These are phyloP conservation scores for Drosophila watanabei DNA, from an alignment of 1,140 invertebrate genomes.

Conservation along the genomic window DNA sequence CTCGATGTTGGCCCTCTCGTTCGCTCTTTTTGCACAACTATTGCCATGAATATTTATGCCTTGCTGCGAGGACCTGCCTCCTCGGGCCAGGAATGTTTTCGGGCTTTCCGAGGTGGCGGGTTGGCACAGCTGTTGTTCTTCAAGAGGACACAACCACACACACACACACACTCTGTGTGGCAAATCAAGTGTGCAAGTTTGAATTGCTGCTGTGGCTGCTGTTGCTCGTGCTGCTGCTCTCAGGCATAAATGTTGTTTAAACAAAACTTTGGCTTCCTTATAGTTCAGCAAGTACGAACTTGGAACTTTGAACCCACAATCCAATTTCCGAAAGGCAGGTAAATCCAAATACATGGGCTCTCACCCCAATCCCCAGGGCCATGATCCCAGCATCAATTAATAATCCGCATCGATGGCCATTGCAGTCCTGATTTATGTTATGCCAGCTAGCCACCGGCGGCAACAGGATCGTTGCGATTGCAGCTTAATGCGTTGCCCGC, in stretches of 20 bases:
- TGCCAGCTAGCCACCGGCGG: constrained; percentile 14
- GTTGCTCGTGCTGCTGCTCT: constrained; percentile 24
- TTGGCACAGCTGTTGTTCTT: constrained; percentile 40
- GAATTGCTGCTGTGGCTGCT: constrained; percentile 42
- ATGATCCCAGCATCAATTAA: constrained; percentile 26
- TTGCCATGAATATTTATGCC: constrained; percentile 80
- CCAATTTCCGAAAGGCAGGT: constrained; percentile 37
- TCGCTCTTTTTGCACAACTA: constrained; percentile 31
- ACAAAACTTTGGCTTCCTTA: constrained; percentile 41
- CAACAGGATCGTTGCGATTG: constrained; percentile 23
- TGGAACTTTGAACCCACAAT: constrained; percentile 22
- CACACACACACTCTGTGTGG: constrained; percentile 28
- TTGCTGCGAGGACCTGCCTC: constrained; percentile 59
- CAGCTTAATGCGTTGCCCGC: constrained; percentile 42
- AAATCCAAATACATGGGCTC: background rate
- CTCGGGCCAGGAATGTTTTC: constrained; percentile 45
- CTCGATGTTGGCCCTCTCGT: constrained; percentile 28
- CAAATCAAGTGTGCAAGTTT: constrained; percentile 77
- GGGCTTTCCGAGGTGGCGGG: background rate
- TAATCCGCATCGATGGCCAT: constrained; percentile 6
- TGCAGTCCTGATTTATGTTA: constrained; percentile 29
- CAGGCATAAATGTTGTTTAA: constrained; percentile 49
- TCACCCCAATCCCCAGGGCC: background rate
- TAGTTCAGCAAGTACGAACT: constrained; percentile 17
- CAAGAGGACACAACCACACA: constrained; percentile 24